A percentile compares a stretch with the other conserved stretches of the same genome.
Evolutionary conservation across 1,140 invertebrate species (phyloP).

Genomic region (Physella acuta): DNA sequence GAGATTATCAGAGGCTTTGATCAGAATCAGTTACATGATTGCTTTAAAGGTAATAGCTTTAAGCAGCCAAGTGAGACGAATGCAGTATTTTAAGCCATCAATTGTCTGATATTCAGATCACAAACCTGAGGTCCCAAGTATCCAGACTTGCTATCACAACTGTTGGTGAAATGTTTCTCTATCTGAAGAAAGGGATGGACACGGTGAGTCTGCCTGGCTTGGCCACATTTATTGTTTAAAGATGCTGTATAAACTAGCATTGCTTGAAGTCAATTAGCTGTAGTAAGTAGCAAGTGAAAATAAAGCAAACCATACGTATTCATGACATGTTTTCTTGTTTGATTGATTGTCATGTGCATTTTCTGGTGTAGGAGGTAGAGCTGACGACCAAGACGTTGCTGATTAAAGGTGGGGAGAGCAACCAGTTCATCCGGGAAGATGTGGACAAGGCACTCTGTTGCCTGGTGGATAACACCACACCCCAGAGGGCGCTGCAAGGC

Average conservation of each 20-base stretch:
- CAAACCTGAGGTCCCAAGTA: constrained; percentile 87
- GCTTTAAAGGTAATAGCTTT: too few relatives aligned
- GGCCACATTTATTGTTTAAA: neutral
- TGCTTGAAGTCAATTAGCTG: too few relatives aligned
- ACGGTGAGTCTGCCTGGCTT: constrained; percentile 63
- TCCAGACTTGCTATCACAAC: constrained; percentile 80
- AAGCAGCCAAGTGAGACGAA: too few relatives aligned
- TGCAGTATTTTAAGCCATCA: too few relatives aligned
- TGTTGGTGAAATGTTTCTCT: constrained; percentile 74
- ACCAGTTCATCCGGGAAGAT: constrained; percentile 86
- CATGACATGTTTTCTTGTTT: too few relatives aligned
- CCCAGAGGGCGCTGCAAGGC: constrained; percentile 59
- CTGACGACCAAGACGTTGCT: constrained; percentile 78
- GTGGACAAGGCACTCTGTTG: constrained; percentile 78
- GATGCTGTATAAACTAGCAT: too few relatives aligned
- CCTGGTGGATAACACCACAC: constrained; percentile 71
- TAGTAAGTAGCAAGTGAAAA: neutral
- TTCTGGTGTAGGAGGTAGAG: constrained; percentile 75
- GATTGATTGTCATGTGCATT: neutral
- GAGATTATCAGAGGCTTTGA: too few relatives aligned
- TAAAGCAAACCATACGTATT: neutral
- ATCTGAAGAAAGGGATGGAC: constrained; percentile 73
- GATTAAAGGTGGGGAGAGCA: constrained; percentile 86
- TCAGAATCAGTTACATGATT: too few relatives aligned
- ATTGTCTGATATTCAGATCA: constrained; percentile 63